phyloP scores from a whole-genome alignment of 2,888 invertebrate genomes.

The Eupsilia transversa region DNA sequence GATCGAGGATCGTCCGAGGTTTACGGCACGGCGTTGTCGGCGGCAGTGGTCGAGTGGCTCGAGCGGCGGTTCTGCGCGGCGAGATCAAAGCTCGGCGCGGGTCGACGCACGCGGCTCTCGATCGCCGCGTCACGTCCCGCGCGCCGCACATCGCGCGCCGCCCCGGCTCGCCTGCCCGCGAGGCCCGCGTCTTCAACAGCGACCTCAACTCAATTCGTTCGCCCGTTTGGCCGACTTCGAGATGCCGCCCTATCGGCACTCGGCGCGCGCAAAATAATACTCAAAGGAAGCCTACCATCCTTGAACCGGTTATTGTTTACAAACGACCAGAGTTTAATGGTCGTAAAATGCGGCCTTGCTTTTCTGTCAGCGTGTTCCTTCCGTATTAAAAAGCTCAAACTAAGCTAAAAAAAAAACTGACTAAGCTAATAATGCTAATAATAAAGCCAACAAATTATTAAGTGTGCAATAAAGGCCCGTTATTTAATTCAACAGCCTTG shows the following conservation, averaged over 20 bases:
- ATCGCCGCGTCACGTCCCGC: slow-evolving; percentile 75
- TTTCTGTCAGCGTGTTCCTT: slow-evolving; percentile 75
- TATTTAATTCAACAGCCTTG: background rate
- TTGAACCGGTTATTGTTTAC: slow-evolving; percentile 87
- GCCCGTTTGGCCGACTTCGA: slow-evolving; percentile 71
- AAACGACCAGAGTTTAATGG: slow-evolving; percentile 82
- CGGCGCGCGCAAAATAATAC: slow-evolving; percentile 80
- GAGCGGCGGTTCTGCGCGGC: slow-evolving; percentile 71
- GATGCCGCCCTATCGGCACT: slow-evolving; percentile 73
- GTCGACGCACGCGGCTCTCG: slow-evolving; percentile 89
- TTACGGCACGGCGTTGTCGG: slow-evolving; percentile 70
- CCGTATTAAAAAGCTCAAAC: slow-evolving; percentile 67
- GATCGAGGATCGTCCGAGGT: slow-evolving; percentile 68
- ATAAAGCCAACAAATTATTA: too few relatives aligned
- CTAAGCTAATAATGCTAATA: too few relatives aligned
- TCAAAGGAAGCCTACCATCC: slow-evolving; percentile 82
- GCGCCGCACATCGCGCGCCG: slow-evolving; percentile 68
- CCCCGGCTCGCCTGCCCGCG: slow-evolving; percentile 64
- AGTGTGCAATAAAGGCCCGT: too few relatives aligned
- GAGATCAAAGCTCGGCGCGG: slow-evolving; percentile 86
- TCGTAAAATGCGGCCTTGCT: slow-evolving; percentile 79
- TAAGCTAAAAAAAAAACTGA: slow-evolving; percentile 56
- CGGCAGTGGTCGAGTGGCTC: slow-evolving; percentile 60
- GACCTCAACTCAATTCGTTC: slow-evolving; percentile 78
- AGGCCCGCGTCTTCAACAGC: slow-evolving; percentile 67